Evolutionary conservation across 2,797 vertebrate species (phyloP), one percentile per base, ranked within the genome.

Genomic region (Peromyscus eremicus): DNA sequence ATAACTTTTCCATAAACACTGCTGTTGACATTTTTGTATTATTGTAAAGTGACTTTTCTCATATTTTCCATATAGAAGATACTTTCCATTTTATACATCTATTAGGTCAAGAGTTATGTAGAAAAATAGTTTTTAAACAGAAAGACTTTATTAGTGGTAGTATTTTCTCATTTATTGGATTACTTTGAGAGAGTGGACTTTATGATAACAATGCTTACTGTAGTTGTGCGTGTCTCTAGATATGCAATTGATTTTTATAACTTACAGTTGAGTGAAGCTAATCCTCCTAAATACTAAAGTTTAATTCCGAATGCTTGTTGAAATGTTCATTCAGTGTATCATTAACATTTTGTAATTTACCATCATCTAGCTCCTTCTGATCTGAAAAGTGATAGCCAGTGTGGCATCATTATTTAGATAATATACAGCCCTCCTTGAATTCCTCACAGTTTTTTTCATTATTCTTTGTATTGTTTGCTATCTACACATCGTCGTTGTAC

Each of bases 1-100:
- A 89, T 91, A 93, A 34, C 40, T 82, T 94, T 89, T 9, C 32
- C n/a, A 91, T 75, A 23, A 92, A 75, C 79, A 75, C 81, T 92
- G 27, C 29, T 84, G 55, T 92, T 92, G 55, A 11, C 95, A 17
- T 86, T 95, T 97, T 76, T 75, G 40, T 91, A 73, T 87, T 94
- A 52, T 5, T 90, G 68, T 49, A 66, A 91, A 89, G 40, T 92
- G 10, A 3, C 13, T 85, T 94, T 91, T 91, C 62, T 64, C 3
- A 71, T 21, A 1, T 75, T 86, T 40, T 92, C 21, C 37, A 49
- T 25, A 55, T 34, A 88, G 52, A 91, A 85, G 25, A 23, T 49
- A 83, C 93, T 92, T 89, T 79, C 82, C 92, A 55, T 83, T 96
- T 95, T 57, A 34, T 49, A 91, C 86, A 12, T 12, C 5, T 29